Base-by-base conservation (phyloP, 2,113 vertebrate genomes). In the Siphamia tubifer region DNA sequence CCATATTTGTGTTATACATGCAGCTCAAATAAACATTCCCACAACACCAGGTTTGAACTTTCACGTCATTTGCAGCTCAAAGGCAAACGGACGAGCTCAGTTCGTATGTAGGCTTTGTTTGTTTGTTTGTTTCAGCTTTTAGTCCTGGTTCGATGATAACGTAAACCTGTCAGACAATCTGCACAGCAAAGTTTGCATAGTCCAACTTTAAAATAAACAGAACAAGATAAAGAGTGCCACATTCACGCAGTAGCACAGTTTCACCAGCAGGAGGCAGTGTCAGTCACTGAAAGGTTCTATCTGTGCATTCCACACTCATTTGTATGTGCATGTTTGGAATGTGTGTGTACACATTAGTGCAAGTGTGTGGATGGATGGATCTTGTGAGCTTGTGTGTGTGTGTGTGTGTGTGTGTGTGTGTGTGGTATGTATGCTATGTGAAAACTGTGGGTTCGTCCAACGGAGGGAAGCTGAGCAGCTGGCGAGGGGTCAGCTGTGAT, bases 401-500 rank as follows among this genome's bases (percentile, higher is more conserved):
- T 39, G 68, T 13, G 54, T 48, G 58, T 63, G 35, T 70, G 38
- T 53, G 42, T 40, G 31, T 44, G 53, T 36, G 40, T 47, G 42
- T 40, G 42, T 30, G 67, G 62, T 56, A 77, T 87, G 81, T 51
- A 54, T 55, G 66, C 57, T 81, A 79, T 78, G 78, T 43, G 10
- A 40, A 47, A 75, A 79, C 70, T 73, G 62, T 43, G 31, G 83
- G 31, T 62, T 55, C 6, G 74, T 75, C 79, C 81, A 60, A 68
- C 77, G 52, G 69, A 68, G 64, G 58, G 67, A 66, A 45, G 75
- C 58, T 9, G 30, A 76, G 85, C 84, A 90, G 85, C 82, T 86
- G 85, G 77, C 51, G 27, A 68, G 56, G 83, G 68, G 83, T 87
- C 86, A 88, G 86, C 80, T 90, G 83, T 69, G n/a, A 28, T 10